These are phyloP conservation scores for Prunella fulvescens DNA, from an alignment of 2,113 vertebrate species.

Conservation along the genomic window DNA sequence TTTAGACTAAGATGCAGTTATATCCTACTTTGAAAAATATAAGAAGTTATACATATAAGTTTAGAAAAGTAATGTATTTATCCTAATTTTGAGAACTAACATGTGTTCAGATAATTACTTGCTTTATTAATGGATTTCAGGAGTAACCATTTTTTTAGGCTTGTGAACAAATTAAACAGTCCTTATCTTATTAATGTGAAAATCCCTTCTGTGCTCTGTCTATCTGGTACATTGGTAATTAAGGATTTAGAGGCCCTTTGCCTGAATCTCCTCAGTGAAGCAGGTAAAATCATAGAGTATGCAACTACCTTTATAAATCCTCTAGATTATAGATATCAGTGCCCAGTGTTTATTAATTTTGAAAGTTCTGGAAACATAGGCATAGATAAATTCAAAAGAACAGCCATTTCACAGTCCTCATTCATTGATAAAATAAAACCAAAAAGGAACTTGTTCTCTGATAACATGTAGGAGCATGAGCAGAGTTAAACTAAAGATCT, in stretches of 20 bases:
- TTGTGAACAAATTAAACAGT: background rate
- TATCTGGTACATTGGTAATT: background rate
- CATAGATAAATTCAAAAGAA: background rate
- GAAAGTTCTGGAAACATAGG: background rate
- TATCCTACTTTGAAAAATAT: background rate
- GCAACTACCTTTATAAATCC: background rate
- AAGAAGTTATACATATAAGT: background rate
- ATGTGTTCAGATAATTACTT: background rate
- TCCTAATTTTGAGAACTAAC: background rate
- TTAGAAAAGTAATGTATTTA: background rate
- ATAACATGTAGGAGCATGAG: background rate
- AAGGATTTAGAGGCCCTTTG: background rate
- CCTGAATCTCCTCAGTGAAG: background rate
- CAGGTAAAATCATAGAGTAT: background rate
- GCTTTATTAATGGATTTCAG: background rate
- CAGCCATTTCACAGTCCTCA: background rate
- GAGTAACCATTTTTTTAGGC: background rate
- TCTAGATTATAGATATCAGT: background rate
- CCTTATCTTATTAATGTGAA: constrained; percentile 28
- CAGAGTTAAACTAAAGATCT: background rate
- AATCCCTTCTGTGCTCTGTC: background rate
- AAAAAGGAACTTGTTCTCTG: background rate
- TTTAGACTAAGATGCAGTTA: background rate
- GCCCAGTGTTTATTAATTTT: background rate
- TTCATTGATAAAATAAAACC: background rate